Conservation (phyloP, 53 echinoderm and acorn worm genomes). For the Holothuria scabra region DNA sequence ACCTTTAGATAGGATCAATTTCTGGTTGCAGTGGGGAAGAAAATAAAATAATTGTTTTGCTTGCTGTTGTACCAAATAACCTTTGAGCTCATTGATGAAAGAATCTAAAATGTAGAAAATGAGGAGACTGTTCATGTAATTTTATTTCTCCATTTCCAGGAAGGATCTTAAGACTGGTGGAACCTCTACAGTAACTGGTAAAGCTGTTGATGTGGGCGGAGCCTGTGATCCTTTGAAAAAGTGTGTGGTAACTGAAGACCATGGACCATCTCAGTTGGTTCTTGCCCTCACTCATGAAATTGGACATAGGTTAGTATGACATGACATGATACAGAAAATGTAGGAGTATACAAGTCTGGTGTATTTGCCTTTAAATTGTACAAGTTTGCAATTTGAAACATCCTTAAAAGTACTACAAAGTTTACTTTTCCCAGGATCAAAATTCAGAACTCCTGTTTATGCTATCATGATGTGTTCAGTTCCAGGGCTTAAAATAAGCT, state of each 20-base stretch:
- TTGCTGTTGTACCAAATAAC: too few species aligned
- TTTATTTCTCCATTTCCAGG: conserved; percentile 36
- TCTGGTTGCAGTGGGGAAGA: too few species aligned
- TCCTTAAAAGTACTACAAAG: too few species aligned
- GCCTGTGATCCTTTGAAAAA: conserved; percentile 74
- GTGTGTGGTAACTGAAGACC: conserved; percentile 77
- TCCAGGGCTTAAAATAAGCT: too few species aligned
- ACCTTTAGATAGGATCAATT: too few species aligned
- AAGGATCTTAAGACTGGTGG: conserved; percentile 73
- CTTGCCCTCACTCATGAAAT: conserved; percentile 91
- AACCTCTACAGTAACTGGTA: conserved; percentile 71
- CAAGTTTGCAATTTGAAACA: neutral
- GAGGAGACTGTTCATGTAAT: too few species aligned
- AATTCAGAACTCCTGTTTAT: too few species aligned
- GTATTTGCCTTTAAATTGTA: neutral
- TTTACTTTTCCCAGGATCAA: too few species aligned
- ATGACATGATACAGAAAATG: neutral
- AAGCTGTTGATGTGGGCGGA: conserved; percentile 74
- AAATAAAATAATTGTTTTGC: too few species aligned
- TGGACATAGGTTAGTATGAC: conserved; percentile 71
- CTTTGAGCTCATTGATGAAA: too few species aligned
- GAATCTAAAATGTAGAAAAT: too few species aligned
- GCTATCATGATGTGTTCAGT: too few species aligned
- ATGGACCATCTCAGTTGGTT: conserved; percentile 78
- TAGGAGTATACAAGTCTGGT: neutral